Base-by-base conservation (phyloP, 2,797 vertebrate species). In the Ambastaia sidthimunki region DNA sequence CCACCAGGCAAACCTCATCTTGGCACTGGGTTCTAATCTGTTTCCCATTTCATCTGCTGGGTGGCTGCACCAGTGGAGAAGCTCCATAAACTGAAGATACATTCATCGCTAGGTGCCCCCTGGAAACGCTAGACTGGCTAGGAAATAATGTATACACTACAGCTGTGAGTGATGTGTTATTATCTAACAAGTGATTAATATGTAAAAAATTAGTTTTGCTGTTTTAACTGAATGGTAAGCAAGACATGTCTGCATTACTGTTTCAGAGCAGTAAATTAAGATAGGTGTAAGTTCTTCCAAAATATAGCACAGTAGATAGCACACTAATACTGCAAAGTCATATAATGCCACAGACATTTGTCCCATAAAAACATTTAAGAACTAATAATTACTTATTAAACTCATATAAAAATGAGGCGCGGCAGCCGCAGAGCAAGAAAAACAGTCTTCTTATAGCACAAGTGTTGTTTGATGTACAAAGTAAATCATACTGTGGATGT, bases 1-100 rank as follows among this genome's bases (percentile, higher is more conserved):
- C 93, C 90, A 92, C 89, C 89, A 93, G 92, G 92, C 90, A 93
- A 93, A 92, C 90, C 91, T 92, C 90, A 89, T 93, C 88, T 90
- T 90, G 89, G 88, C 89, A 85, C 90, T 85, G 86, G 81, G 90
- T 91, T 89, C 91, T 92, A 92, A 93, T 93, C 91, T 94, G 93
- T 92, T 93, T 94, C 91, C 93, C 90, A 92, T 93, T 92, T 90
- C 86, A 88, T 89, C 89, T 91, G 89, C 89, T 86, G 87, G 89
- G 90, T 57, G 52, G 63, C 89, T 87, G 86, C 78, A 89, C 90
- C 90, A 86, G 86, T 89, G 88, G 84, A 86, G 87, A 85, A 88
- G 87, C 90, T 91, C 89, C 86, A 85, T 89, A 88, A 89, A 92
- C 84, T 83, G 83, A 88, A 91, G 90, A 90, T 87, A 90, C 92